These are phyloP conservation scores for Argyra leucocephala DNA, from an alignment of 2,888 invertebrate species.

Conservation along the genomic window DNA sequence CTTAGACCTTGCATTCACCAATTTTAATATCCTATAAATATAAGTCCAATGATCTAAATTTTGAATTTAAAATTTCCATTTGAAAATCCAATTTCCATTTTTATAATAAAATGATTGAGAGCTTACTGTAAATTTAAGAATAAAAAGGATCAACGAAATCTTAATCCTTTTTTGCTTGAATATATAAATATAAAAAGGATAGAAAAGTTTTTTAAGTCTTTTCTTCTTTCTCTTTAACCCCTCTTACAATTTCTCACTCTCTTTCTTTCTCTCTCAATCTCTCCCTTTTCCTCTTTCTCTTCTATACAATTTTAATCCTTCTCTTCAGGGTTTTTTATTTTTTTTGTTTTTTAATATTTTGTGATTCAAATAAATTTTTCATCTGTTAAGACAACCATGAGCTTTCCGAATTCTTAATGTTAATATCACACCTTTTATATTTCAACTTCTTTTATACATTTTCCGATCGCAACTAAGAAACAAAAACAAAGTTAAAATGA, in stretches of 20 bases:
- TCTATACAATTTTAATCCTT: background rate
- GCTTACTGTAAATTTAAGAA: background rate
- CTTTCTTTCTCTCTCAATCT: background rate
- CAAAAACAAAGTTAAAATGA: background rate
- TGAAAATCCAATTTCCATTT: too few species aligned
- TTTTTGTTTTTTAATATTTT: too few species aligned
- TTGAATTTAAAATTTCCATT: too few species aligned
- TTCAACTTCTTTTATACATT: background rate
- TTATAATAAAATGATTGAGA: too few species aligned
- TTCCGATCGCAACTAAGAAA: background rate
- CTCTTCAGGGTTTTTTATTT: background rate
- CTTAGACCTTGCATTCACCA: too few species aligned
- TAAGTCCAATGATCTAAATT: too few species aligned
- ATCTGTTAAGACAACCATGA: background rate
- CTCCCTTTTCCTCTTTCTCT: background rate
- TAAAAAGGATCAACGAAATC: conserved; percentile 1
- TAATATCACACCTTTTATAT: background rate
- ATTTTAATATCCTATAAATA: too few species aligned
- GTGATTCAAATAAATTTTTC: background rate
- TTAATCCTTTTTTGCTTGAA: background rate
- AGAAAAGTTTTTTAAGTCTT: background rate
- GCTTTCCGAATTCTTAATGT: background rate
- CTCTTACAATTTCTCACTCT: background rate
- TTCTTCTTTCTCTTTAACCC: background rate
- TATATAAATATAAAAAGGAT: background rate